These are phyloP conservation scores for Anhinga rufa DNA, from an alignment of 2,113 vertebrate genomes.

Conservation along the genomic window DNA sequence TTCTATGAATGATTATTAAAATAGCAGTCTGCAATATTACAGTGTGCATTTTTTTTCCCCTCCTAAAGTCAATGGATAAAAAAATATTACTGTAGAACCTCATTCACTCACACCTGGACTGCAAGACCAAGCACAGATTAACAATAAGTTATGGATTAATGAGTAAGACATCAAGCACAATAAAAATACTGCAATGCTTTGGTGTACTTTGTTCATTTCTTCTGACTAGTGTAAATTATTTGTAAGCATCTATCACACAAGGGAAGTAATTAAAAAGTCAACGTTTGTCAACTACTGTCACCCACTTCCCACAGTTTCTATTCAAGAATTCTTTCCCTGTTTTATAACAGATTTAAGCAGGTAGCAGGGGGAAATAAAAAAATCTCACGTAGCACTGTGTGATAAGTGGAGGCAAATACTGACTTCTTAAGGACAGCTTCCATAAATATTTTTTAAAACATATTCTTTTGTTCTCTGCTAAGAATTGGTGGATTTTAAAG, in stretches of 20 bases:
- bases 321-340: not conserved
- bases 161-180: not conserved
- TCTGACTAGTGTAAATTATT: not conserved
- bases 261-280: not conserved
- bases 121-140: not conserved
- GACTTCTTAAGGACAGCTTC: not conserved
- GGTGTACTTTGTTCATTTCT: not conserved
- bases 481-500: not conserved
- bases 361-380: not conserved
- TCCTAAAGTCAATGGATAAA: not conserved
- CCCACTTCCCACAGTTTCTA: not conserved
- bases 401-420: not conserved
- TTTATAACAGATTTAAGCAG: not conserved
- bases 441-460: not conserved
- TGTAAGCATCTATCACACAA: not conserved
- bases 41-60: not conserved
- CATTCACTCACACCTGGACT: not conserved
- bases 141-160: not conserved
- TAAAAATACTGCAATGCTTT: not conserved
- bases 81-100: not conserved
- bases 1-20: not conserved
- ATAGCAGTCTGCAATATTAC: not conserved
- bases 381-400: not conserved
- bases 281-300: not conserved
- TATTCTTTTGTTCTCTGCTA: not conserved